Evolutionary conservation across 1,140 invertebrate genomes (phyloP), one percentile per base, ranked within the genome.

Genomic region (Euura saliciscinereae): DNA sequence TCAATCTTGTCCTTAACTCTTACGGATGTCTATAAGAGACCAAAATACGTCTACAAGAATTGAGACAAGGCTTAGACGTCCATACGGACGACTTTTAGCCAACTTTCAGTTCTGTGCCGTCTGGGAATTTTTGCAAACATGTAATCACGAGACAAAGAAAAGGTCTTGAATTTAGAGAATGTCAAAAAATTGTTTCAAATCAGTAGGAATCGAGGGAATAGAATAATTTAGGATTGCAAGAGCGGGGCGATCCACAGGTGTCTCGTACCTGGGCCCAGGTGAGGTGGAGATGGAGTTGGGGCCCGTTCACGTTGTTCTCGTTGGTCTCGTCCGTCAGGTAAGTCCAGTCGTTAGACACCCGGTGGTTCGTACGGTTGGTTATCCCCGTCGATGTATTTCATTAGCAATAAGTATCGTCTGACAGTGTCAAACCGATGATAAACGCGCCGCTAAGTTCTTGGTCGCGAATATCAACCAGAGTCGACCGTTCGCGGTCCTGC

Each of bases 331-430:
- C 66, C 66, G 43, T 67, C 66, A 67, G 66, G 13, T 28, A 44
- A 67, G 4, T 44, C 85, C 81, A 83, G 83, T 85, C 82, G 83
- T 79, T 82, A 83, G 83, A 82, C 81, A 81, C 80, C 82, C 82
- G 77, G 75, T 83, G 79, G 80, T 72, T 80, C 80, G 80, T 79
- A 84, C 81, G 85, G 82, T 81, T 85, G 83, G 83, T 83, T 77
- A 73, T 51, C 59, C 71, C 74, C 73, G 68, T 64, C 71, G 51
- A 11, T 59, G 51, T 11, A 28, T n/a, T 6, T n/a, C 51, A 59
- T 59, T 8, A n/a, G 51, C 51, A 8, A n/a, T 6, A 59, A 59
- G 51, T n/a, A n/a, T 5, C 51, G 51, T 59, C 8, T n/a, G 8
- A n/a, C 10, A n/a, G 10, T 8, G 10, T n/a, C 10, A 59, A 5